Evolutionary conservation across 2,113 vertebrate species (phyloP).

Genomic region (Bos javanicus): DNA sequence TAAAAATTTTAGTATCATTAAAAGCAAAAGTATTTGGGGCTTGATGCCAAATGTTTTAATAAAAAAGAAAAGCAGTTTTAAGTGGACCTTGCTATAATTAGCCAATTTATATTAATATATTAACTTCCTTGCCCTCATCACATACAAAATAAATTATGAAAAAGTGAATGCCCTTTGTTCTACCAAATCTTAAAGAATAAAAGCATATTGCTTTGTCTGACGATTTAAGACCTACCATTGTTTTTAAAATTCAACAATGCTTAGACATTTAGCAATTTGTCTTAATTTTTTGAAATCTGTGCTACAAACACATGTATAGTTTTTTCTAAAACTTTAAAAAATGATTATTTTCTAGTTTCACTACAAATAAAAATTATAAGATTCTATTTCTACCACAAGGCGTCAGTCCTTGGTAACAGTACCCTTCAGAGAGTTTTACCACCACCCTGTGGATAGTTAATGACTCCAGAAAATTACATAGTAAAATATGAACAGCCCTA

Average conservation of each 20-base stretch:
- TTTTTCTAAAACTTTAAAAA: neutral
- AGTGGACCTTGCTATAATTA: neutral
- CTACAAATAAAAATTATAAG: conserved; percentile 15
- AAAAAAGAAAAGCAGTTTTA: neutral
- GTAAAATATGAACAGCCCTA: neutral
- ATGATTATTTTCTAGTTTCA: neutral
- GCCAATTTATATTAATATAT: neutral
- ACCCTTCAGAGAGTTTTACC: neutral
- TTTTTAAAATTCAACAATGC: neutral
- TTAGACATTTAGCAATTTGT: neutral
- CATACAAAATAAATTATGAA: neutral
- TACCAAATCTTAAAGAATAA: neutral
- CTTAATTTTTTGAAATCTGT: neutral
- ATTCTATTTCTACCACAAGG: conserved; percentile 35
- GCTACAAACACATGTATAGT: neutral
- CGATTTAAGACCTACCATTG: neutral
- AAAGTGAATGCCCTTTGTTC: neutral
- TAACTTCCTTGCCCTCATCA: neutral
- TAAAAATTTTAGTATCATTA: neutral
- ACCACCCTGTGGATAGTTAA: neutral
- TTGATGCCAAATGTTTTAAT: neutral
- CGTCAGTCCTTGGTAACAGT: conserved; percentile 10
- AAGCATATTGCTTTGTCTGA: neutral
- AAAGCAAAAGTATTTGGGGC: neutral
- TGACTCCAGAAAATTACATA: neutral